Base-by-base conservation (phyloP, 2,113 vertebrate genomes). In the Callopanchax toddi region DNA sequence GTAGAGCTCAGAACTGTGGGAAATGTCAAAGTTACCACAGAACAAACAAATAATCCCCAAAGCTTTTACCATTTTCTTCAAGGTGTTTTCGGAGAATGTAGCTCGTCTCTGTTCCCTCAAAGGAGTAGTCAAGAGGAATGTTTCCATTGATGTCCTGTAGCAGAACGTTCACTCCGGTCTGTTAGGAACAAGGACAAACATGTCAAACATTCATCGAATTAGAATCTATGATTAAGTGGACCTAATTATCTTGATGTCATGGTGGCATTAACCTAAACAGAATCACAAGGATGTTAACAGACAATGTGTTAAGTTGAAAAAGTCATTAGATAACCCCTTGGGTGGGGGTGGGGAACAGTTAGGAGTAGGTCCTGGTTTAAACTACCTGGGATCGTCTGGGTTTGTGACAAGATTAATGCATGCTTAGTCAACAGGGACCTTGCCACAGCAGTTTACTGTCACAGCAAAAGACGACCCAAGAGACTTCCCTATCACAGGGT, bases 71-170 rank as follows among this genome's bases (percentile, higher is more conserved):
- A 0, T 95, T 95, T 82, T 97, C 97, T 76, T 97, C 95, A 78
- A 99, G 86, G 84, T 96, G 93, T 71, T 92, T 90, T 75, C 91
- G 77, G 37, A 99, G 94, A 71, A 99, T 94, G 36, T 87, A 93
- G 81, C 92, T 93, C 61, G 92, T 94, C 84, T 99, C 95, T 0
- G 94, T 95, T 39, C 96, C 96, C 79, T 98, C 96, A 0, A 89
- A 69, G 4, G 97, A 87, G 34, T 97, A 98, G 82, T 98, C 96
- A 77, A 98, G 84, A 0, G 97, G 90, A 66, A 94, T 91, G 78
- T 95, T 96, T 44, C 96, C 95, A 54, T 94, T 94, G 46, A 97
- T 92, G 3, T 98, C 96, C 79, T 97, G 96, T 42, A 99, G 93
- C 62, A 98, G 91, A 12, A 94, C 91, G n/a, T 97, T 94, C 75